These are phyloP conservation scores for Pithys albifrons DNA, from an alignment of 2,113 vertebrate species.

Conservation along the genomic window DNA sequence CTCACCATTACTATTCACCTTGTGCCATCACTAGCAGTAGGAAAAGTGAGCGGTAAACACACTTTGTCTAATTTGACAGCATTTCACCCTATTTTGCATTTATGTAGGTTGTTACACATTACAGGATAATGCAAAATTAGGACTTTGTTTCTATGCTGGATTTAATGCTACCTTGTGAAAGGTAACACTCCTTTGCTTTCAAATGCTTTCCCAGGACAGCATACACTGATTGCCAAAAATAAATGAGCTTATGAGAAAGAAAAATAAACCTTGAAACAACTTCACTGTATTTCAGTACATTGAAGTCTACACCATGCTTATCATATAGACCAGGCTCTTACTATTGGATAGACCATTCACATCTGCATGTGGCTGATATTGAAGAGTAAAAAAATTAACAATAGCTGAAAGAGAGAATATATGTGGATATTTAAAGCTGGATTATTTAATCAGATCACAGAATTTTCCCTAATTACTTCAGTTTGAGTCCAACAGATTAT, in stretches of 20 bases:
- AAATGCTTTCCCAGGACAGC: constrained; percentile 4
- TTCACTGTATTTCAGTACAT: not conserved
- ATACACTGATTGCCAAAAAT: not conserved
- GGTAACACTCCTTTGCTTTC: not conserved
- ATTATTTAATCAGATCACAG: not conserved
- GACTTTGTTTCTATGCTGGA: not conserved
- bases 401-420: not conserved
- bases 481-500: not conserved
- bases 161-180: constrained; percentile 24
- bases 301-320: not conserved
- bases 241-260: not conserved
- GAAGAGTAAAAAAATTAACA: not conserved
- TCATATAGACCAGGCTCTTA: not conserved
- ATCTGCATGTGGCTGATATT: not conserved
- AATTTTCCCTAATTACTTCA: not conserved
- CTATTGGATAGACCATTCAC: not conserved
- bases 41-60: constrained; percentile 43
- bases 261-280: not conserved
- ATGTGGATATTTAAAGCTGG: not conserved
- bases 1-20: constrained; percentile 59
- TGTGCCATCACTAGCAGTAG: constrained; percentile 44
- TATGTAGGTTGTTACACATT: not conserved
- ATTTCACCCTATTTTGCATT: constrained; percentile 32
- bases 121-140: not conserved
- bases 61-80: constrained; percentile 6